Evolutionary conservation across 2,113 vertebrate genomes (phyloP).

Genomic region (Ictidomys tridecemlineatus): DNA sequence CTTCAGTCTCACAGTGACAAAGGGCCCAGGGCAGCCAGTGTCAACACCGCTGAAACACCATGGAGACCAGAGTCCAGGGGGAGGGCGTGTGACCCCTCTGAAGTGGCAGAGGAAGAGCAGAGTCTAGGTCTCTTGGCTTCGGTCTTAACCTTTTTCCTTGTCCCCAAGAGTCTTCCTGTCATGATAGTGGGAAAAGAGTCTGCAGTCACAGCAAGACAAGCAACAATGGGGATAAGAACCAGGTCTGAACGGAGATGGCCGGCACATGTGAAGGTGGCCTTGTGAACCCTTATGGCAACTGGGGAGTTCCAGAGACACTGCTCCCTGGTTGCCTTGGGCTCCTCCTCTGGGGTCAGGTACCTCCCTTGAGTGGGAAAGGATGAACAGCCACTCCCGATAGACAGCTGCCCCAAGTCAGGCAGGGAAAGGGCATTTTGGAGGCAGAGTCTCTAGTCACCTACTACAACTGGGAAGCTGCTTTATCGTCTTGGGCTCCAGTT

Average conservation of each 20-base stretch:
- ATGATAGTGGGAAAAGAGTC: constrained; percentile 32
- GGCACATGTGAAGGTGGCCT: no score
- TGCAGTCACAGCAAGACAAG: background rate
- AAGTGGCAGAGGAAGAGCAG: background rate
- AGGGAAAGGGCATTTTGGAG: background rate
- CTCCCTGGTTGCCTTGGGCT: no score
- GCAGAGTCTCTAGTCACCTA: background rate
- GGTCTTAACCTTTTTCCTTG: background rate
- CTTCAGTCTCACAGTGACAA: background rate
- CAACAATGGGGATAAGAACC: constrained; percentile 1
- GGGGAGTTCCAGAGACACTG: background rate
- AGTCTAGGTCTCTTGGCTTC: background rate
- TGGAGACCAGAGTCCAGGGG: background rate
- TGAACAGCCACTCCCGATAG: background rate
- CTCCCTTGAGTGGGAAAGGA: background rate
- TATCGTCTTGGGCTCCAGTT: background rate
- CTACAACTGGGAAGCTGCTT: no score
- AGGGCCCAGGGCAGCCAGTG: background rate
- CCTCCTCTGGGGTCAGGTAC: background rate
- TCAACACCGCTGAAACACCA: background rate
- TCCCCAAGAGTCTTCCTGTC: no score
- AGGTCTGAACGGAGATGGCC: background rate
- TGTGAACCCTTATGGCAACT: background rate
- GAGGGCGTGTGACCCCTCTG: rapidly evolving
- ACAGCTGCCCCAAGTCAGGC: no score